These are phyloP conservation scores for Bettongia penicillata DNA, from an alignment of 2,113 vertebrate genomes.

Conservation along the genomic window DNA sequence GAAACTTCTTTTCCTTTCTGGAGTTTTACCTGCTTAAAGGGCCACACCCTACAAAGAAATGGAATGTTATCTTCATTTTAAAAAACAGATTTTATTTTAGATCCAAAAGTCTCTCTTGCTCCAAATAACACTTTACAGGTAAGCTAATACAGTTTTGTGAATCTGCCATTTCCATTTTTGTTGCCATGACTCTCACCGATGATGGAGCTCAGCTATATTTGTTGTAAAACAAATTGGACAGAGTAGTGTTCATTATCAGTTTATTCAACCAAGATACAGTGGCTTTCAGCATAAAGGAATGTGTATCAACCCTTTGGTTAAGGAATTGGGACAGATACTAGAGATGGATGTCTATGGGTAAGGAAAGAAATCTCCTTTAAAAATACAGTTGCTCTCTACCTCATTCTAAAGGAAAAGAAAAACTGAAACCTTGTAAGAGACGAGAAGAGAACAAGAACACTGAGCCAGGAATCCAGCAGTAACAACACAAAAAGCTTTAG, in stretches of 20 bases:
- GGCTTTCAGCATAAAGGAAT: not conserved
- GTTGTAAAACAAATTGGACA: not conserved
- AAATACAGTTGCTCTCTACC: not conserved
- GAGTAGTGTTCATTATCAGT: not conserved
- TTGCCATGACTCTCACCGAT: not conserved
- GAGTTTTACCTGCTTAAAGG: not conserved
- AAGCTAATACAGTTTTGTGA: not conserved
- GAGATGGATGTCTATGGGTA: not conserved
- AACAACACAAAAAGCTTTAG: not conserved
- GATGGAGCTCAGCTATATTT: not conserved
- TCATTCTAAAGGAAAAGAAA: not conserved
- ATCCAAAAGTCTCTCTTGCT: not conserved
- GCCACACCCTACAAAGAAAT: not conserved
- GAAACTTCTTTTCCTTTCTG: not conserved
- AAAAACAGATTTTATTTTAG: not conserved
- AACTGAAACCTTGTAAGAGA: not conserved
- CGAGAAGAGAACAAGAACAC: not conserved
- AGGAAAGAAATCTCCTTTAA: not conserved
- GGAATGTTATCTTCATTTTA: conserved; percentile 13
- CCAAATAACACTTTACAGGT: not conserved
- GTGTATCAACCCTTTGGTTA: not conserved
- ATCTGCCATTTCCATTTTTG: not conserved
- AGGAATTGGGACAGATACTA: not conserved
- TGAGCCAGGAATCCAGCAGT: not conserved
- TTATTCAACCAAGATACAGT: not conserved